phyloP scores from a whole-genome alignment of 2,797 vertebrate genomes.

The Discoglossus pictus region DNA sequence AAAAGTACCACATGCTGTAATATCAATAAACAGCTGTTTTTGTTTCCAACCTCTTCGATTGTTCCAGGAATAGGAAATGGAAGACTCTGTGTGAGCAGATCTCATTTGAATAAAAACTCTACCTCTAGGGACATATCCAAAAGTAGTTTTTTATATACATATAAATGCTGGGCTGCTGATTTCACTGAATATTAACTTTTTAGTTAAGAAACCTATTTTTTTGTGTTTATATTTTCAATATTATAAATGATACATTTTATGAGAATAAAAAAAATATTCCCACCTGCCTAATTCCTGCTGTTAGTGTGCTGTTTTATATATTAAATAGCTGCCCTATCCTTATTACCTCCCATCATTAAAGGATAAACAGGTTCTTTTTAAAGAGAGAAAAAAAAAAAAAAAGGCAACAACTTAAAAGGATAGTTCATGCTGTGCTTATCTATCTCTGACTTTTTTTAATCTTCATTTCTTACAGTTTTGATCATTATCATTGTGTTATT shows the following conservation, averaged over 20 bases:
- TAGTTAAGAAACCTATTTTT: neutral
- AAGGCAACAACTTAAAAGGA: no score
- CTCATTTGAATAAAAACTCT: constrained; percentile 9
- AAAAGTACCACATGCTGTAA: constrained; percentile 15
- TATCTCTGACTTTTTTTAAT: no score
- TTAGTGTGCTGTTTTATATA: no score
- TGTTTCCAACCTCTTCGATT: constrained; percentile 1
- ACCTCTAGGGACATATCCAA: constrained; percentile 16
- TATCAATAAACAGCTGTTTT: constrained; percentile 10
- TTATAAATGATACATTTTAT: neutral
- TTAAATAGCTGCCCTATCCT: no score
- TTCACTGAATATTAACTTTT: constrained; percentile 6
- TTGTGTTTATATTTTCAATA: neutral
- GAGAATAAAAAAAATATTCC: neutral
- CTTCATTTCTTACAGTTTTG: constrained; percentile 15
- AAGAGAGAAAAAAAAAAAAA: no score
- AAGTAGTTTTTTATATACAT: neutral
- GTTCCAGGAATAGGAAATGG: constrained; percentile 6
- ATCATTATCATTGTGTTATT: constrained; percentile 35
- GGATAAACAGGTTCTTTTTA: no score
- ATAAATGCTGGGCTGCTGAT: neutral
- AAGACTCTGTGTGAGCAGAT: constrained; percentile 10
- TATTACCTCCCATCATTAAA: no score
- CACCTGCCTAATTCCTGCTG: no score
- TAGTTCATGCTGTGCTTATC: neutral